Evolutionary conservation across 2,888 invertebrate species (phyloP).

Genomic region (Drosophila demipolita): DNA sequence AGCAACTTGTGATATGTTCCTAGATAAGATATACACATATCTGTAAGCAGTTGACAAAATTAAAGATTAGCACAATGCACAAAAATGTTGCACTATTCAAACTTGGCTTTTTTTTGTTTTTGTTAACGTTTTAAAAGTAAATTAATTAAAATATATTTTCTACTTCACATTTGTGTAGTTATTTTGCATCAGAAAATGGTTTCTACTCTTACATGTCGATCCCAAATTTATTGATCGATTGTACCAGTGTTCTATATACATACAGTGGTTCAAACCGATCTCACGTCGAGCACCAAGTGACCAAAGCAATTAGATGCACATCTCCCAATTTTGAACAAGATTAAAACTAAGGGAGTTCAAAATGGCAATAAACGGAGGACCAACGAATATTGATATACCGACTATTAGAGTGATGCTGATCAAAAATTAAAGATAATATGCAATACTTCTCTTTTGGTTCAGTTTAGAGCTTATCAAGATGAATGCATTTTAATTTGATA

Average conservation of each 20-base stretch:
- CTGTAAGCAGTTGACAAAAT: neutral
- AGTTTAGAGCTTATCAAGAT: neutral
- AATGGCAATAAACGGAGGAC: neutral
- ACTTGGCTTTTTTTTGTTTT: neutral
- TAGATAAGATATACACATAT: neutral
- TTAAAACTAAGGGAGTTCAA: neutral
- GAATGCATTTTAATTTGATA: neutral
- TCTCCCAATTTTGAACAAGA: neutral
- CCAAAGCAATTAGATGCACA: neutral
- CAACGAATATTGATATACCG: neutral
- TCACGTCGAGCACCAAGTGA: neutral
- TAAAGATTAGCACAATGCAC: slow-evolving; percentile 1
- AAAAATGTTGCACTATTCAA: neutral
- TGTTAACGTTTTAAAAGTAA: neutral
- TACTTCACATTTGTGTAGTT: neutral
- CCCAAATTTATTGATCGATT: neutral
- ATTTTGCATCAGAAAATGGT: neutral
- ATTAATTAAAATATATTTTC: neutral
- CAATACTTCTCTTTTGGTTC: neutral
- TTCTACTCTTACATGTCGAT: neutral
- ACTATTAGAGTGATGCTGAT: neutral
- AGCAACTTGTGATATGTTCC: neutral
- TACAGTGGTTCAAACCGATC: neutral
- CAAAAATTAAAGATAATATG: neutral
- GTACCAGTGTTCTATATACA: neutral